Base-by-base conservation (phyloP, 2,797 vertebrate genomes). In the Chelon labrosus region DNA sequence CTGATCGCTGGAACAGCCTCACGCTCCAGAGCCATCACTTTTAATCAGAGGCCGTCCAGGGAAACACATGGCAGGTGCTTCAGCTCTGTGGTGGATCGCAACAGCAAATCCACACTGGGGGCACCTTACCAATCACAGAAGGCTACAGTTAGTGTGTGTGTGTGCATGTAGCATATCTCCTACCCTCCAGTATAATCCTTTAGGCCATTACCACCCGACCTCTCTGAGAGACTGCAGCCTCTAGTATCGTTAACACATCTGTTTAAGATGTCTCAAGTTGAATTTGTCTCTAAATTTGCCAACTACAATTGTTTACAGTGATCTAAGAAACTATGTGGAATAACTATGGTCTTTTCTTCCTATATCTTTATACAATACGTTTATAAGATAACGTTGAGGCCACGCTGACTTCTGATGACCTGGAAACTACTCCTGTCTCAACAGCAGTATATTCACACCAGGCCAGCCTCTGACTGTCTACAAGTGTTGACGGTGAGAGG, bases 11-110 rank as follows among this genome's bases (percentile, higher is more conserved):
- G 83, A 80, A 75, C 75, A 88, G 87, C 85, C 91, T 88, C 83
- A 91, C 85, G 86, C 85, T 91, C 92, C 82, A 85, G 80, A 94
- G 90, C 92, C 92, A 92, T 93, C 89, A 92, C 92, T 95, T 94
- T 91, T 92, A 93, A 94, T 93, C 89, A 91, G 92, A 84, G 91
- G 80, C 85, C 57, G 74, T 90, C 75, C 86, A 75, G 89, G 82
- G 87, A 90, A 91, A 92, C 79, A 87, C 90, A 85, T 89, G 93
- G 90, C 91, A 93, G 88, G 90, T 88, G 90, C 88, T 93, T 84
- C 75, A 77, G 83, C 82, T 31, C 79, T 75, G 82, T 77, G 87
- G 86, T 91, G 94, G 86, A 92, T 90, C 84, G 80, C 89, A 94
- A 92, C 79, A 90, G 92, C 78, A 89, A 85, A 88, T 89, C 87